Percentiles rank a stretch among this genome's conserved stretches.
Evolutionary conservation across 2,797 vertebrate genomes (phyloP).

Genomic region (Enteromius anoplus): DNA sequence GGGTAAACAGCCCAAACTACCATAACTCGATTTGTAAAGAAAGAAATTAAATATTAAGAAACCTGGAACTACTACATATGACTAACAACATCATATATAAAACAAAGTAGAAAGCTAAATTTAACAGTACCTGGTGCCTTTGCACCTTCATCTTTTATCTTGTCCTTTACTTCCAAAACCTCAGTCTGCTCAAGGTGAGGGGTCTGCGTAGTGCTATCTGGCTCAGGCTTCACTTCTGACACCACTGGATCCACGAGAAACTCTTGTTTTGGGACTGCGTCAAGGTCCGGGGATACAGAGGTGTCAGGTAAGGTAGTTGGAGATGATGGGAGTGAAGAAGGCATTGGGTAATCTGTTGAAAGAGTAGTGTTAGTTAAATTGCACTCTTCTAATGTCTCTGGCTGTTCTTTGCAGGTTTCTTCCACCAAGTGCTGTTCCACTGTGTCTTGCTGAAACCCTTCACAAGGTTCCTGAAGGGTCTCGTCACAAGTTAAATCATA

Average conservation of each 20-base stretch:
- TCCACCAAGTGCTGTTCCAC: conserved; percentile 59
- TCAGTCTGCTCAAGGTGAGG: conserved; percentile 74
- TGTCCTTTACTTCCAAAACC: conserved; percentile 69
- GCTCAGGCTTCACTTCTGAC: conserved; percentile 70
- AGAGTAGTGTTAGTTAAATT: conserved; percentile 52
- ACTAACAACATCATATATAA: not conserved
- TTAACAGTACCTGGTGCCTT: conserved; percentile 70
- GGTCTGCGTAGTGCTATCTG: conserved; percentile 75
- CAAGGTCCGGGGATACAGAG: conserved; percentile 33
- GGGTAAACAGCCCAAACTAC: not conserved
- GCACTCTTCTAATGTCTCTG: conserved; percentile 52
- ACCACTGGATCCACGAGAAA: conserved; percentile 62
- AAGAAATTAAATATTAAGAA: not conserved
- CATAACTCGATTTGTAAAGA: not conserved
- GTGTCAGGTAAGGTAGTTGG: conserved; percentile 51
- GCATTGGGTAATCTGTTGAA: conserved; percentile 47
- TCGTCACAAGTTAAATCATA: conserved; percentile 51
- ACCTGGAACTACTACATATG: not conserved
- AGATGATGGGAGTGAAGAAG: conserved; percentile 53
- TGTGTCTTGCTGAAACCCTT: conserved; percentile 51
- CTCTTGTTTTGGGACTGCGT: conserved; percentile 56
- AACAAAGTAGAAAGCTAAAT: not conserved
- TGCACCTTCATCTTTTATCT: conserved; percentile 75
- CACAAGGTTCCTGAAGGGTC: conserved; percentile 46
- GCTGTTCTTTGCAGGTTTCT: conserved; percentile 47